Evolutionary conservation across 2,113 vertebrate species (phyloP).

Genomic region (Nymphicus hollandicus): DNA sequence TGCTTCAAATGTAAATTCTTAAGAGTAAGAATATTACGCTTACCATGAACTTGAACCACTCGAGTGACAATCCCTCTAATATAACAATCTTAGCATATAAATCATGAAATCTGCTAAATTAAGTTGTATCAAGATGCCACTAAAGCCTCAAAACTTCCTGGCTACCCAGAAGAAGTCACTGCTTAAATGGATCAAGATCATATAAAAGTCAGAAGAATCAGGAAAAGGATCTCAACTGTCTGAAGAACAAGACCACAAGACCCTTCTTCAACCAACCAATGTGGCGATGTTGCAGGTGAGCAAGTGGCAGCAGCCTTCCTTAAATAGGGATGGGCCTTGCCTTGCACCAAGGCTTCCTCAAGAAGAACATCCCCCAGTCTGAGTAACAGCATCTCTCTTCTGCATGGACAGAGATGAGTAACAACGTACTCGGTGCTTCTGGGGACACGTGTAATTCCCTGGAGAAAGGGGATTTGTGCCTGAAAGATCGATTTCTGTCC

Average conservation of each 20-base stretch:
- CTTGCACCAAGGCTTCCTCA: not conserved
- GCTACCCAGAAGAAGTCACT: not conserved
- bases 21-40: not conserved
- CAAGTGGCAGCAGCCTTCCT: not conserved
- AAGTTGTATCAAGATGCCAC: not conserved
- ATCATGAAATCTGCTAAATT: not conserved
- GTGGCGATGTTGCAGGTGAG: accelerated
- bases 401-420: not conserved
- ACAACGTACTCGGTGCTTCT: not conserved
- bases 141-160: not conserved
- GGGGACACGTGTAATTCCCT: accelerated
- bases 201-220: not conserved
- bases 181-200: not conserved
- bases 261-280: not conserved
- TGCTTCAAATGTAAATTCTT: not conserved
- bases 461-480: not conserved
- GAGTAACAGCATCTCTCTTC: not conserved
- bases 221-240: not conserved
- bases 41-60: not conserved
- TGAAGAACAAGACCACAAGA: not conserved
- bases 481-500: not conserved
- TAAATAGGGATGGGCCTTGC: accelerated
- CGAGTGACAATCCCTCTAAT: not conserved
- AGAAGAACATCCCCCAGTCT: accelerated
- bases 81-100: not conserved